phyloP scores from a whole-genome alignment of 2,888 invertebrate species.

The Drosophila atroscutellata region DNA sequence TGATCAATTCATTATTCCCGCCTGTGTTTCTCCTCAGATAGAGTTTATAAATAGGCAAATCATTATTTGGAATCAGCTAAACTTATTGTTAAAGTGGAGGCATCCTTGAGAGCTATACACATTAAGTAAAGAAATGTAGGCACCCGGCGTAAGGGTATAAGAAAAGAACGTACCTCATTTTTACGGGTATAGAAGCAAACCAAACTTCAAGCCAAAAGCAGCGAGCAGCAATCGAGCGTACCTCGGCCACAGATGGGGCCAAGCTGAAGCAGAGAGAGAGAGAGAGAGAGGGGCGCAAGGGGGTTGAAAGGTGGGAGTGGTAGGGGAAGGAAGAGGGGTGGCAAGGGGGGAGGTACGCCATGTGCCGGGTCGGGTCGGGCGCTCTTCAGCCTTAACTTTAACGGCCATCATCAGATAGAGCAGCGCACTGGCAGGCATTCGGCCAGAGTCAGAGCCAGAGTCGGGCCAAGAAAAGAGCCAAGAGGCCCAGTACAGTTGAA shows the following conservation, averaged over 20 bases:
- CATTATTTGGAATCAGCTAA: not conserved
- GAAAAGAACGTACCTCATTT: constrained; percentile 74
- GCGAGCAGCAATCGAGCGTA: constrained; percentile 56
- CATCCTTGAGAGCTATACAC: not conserved
- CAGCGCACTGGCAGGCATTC: constrained; percentile 34
- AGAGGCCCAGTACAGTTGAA: constrained; percentile 70
- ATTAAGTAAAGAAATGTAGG: fast-evolving
- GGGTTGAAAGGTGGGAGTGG: constrained; percentile 3
- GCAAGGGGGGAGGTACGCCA: constrained; percentile 2
- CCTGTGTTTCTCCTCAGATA: not conserved
- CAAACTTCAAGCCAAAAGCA: constrained; percentile 58
- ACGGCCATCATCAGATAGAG: constrained; percentile 79
- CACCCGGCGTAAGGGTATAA: not conserved
- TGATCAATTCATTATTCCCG: not conserved
- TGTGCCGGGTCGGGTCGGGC: constrained; percentile 71
- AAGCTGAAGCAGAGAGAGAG: not conserved
- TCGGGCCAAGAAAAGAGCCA: constrained; percentile 30
- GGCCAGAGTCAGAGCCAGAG: constrained; percentile 19
- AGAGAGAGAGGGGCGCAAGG: not conserved
- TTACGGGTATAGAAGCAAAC: constrained; percentile 67
- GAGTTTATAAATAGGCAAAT: not conserved
- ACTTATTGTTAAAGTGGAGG: not conserved
- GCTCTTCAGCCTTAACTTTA: constrained; percentile 76
- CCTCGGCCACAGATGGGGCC: constrained; percentile 39
- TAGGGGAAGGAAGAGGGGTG: not conserved